Evolutionary conservation across 2,888 invertebrate species (phyloP), one percentile per base, ranked within the genome.

Genomic region (Eupithecia subfuscata): DNA sequence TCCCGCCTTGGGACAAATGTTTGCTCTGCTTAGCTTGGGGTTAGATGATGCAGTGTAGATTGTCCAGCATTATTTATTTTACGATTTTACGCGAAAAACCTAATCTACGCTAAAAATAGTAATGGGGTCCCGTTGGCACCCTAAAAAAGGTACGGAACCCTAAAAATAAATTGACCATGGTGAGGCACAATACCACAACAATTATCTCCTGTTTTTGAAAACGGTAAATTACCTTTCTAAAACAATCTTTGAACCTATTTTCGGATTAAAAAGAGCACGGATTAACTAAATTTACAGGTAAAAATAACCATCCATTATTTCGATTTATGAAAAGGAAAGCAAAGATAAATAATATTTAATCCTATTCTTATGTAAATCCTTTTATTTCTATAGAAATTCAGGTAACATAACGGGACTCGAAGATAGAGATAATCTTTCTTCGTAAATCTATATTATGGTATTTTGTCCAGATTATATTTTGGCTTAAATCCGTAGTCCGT

Each of bases 371-470:
- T 12, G 22, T 56, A 56, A 56, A 22, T 56, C 1, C 12, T 25
- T 52, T 52, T 18, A 34, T 52, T 65, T 43, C 18, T 43, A 25
- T 68, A 72, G 65, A 73, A 48, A 73, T 12, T 69, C 60, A 73
- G 69, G 69, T 68, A 73, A 40, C 14, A 48, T 73, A 73, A 73
- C 72, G 72, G 72, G 56, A 73, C 37, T 25, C 5, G n/a, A 18
- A 16, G 37, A 2, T 63, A 64, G 0, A 60, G 22, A 16, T n/a
- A 37, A 64, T 64, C 16, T 18, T 64, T 34, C 60, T 60, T 60
- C n/a, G 12, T 60, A 60, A 25, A 25, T 60, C 25, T 56, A 56
- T 25, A 12, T 22, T 2, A n/a, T 22, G 22, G 22, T 60, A 60
- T 60, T 11, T 56, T 25, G 11, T 25, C 60, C 14, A 25, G 25